These are phyloP conservation scores for Muschampia plurimacula DNA, from an alignment of 2,888 invertebrate species.

Conservation along the genomic window DNA sequence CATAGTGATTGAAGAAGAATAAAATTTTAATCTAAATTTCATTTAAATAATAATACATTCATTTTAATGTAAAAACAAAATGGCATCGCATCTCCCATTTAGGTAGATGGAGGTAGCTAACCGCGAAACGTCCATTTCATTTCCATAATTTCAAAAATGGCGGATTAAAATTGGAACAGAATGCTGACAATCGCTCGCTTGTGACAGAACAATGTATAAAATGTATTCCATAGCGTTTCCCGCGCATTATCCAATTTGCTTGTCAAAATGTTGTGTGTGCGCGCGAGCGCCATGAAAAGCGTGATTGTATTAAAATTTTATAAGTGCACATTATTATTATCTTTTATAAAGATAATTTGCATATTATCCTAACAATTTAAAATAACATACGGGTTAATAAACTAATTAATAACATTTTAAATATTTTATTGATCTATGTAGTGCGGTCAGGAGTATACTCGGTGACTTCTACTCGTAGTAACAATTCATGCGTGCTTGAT, in stretches of 20 bases:
- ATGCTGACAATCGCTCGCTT: slow-evolving; percentile 72
- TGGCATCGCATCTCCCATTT: slow-evolving; percentile 49
- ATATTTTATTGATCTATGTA: no score
- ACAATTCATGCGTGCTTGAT: no score
- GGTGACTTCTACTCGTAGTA: no score
- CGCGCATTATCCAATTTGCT: slow-evolving; percentile 80
- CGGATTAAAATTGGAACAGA: slow-evolving; percentile 79
- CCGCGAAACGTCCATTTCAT: slow-evolving; percentile 82
- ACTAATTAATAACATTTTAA: no score
- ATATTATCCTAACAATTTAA: slow-evolving; percentile 10
- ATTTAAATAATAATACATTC: neutral
- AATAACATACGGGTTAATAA: neutral
- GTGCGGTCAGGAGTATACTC: no score
- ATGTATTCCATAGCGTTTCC: slow-evolving; percentile 57
- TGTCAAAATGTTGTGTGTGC: slow-evolving; percentile 77
- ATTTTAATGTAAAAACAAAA: slow-evolving; percentile 54
- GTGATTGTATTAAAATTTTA: slow-evolving; percentile 37
- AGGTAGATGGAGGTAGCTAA: slow-evolving; percentile 66
- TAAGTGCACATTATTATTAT: slow-evolving; percentile 19
- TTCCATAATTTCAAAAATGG: slow-evolving; percentile 82
- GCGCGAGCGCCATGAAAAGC: slow-evolving; percentile 57
- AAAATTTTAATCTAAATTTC: neutral
- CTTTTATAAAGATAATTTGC: slow-evolving; percentile 26
- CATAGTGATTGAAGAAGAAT: neutral
- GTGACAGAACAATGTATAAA: slow-evolving; percentile 73